Evolutionary conservation across 2,113 vertebrate genomes (phyloP).

Genomic region (Gila orcuttii): DNA sequence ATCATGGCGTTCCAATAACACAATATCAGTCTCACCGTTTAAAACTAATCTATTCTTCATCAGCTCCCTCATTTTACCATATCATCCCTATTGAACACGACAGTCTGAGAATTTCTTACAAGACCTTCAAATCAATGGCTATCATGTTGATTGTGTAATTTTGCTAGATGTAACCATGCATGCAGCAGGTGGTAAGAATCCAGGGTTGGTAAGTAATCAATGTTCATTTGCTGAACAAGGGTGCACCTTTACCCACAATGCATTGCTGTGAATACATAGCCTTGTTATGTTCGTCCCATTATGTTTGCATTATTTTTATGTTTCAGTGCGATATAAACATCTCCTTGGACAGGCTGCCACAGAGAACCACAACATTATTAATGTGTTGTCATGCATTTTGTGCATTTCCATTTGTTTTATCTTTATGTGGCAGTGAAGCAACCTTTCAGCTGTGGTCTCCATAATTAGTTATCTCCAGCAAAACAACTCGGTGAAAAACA

Average conservation of each 20-base stretch:
- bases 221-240: conserved; percentile 11
- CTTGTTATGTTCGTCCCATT: conserved; percentile 7
- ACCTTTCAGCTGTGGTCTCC: conserved; percentile 29
- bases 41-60: conserved; percentile 41
- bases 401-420: conserved; percentile 27
- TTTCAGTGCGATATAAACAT: not conserved
- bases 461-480: conserved; percentile 27
- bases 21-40: conserved; percentile 32
- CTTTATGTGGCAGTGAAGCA: conserved; percentile 8
- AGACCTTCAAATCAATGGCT: conserved; percentile 26
- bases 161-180: not conserved
- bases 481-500: conserved; percentile 24
- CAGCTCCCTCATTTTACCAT: conserved; percentile 30
- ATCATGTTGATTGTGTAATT: conserved; percentile 1
- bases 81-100: conserved; percentile 16
- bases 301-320: conserved; percentile 3
- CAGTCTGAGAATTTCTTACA: conserved; percentile 4
- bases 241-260: not conserved
- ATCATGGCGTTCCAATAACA: not conserved
- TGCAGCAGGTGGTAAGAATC: not conserved
- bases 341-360: not conserved
- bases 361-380: conserved; percentile 15
- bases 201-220: not conserved
- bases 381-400: conserved; percentile 5
- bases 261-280: conserved; percentile 5